phyloP scores from a whole-genome alignment of 2,888 invertebrate species.

The Sisyra nigra region DNA sequence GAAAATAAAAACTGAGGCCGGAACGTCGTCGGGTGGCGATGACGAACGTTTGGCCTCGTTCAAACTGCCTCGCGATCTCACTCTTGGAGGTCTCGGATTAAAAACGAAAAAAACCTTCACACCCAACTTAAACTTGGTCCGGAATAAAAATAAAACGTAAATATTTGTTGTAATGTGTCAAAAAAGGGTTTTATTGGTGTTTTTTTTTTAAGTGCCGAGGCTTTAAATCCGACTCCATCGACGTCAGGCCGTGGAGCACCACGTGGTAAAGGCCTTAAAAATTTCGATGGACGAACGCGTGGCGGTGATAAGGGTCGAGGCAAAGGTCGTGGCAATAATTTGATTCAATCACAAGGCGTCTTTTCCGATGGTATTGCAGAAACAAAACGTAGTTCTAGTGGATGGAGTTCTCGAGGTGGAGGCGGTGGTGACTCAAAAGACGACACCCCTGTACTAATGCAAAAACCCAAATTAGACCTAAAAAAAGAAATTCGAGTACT shows the following conservation, averaged over 20 bases:
- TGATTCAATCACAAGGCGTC: slow-evolving; percentile 7
- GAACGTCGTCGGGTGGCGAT: not conserved
- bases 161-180: slow-evolving; percentile 7
- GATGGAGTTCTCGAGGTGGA: not conserved
- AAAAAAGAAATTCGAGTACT: slow-evolving; percentile 6
- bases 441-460: not conserved
- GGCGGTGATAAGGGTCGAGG: slow-evolving; percentile 2
- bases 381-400: not conserved
- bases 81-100: slow-evolving; percentile 29
- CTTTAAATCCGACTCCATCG: not conserved
- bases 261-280: not conserved
- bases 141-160: slow-evolving; percentile 39
- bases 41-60: slow-evolving; percentile 28
- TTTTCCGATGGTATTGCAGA: slow-evolving; percentile 9
- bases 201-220: not conserved
- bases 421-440: not conserved
- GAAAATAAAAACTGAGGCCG: slow-evolving; percentile 8
- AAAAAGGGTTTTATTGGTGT: not conserved
- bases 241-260: not conserved
- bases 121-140: slow-evolving; percentile 41
- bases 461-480: slow-evolving; percentile 6
- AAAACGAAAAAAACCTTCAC: slow-evolving; percentile 37
- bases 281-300: not conserved
- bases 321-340: not conserved
- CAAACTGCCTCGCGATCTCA: slow-evolving; percentile 38